phyloP scores from a whole-genome alignment of 2,113 vertebrate genomes.

The Potamarius usumacintae region DNA sequence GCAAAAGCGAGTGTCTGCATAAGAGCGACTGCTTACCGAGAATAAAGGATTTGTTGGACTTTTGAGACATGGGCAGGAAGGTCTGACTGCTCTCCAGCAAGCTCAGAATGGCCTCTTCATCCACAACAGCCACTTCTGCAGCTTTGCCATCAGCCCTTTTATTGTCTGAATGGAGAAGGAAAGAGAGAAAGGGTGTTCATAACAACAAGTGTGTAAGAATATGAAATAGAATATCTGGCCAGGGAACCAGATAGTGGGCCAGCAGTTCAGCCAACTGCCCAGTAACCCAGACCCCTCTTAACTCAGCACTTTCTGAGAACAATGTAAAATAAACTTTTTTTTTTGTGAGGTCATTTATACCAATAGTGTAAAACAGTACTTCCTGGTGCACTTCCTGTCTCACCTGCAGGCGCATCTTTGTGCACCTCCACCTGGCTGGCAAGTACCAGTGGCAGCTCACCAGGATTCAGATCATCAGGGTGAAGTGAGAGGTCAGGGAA shows the following conservation, averaged over 20 bases:
- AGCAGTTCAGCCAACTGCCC: not conserved
- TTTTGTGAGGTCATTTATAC: not conserved
- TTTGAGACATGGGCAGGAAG: conserved; percentile 85
- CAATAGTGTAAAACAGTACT: not conserved
- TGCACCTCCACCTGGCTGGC: conserved; percentile 86
- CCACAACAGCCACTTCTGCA: conserved; percentile 84
- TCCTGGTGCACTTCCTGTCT: not conserved
- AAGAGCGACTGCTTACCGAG: conserved; percentile 70
- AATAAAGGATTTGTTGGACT: conserved; percentile 78
- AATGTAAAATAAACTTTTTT: not conserved
- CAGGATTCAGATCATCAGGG: conserved; percentile 75
- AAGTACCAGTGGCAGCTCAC: conserved; percentile 72
- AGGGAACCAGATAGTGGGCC: too few species aligned
- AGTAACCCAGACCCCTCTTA: not conserved
- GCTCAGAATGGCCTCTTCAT: conserved; percentile 95
- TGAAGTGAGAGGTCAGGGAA: conserved; percentile 83
- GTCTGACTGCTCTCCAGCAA: conserved; percentile 92
- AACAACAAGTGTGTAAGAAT: not conserved
- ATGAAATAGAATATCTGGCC: not conserved
- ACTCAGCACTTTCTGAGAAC: not conserved
- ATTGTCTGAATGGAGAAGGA: conserved; percentile 65
- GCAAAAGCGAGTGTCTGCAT: not conserved
- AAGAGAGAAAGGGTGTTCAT: not conserved
- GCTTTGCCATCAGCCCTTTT: conserved; percentile 61
- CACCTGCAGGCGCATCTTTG: conserved; percentile 75